Evolutionary conservation across 2,888 invertebrate species (phyloP), one percentile per base, ranked within the genome.

Genomic region (Ophioninae sp.): DNA sequence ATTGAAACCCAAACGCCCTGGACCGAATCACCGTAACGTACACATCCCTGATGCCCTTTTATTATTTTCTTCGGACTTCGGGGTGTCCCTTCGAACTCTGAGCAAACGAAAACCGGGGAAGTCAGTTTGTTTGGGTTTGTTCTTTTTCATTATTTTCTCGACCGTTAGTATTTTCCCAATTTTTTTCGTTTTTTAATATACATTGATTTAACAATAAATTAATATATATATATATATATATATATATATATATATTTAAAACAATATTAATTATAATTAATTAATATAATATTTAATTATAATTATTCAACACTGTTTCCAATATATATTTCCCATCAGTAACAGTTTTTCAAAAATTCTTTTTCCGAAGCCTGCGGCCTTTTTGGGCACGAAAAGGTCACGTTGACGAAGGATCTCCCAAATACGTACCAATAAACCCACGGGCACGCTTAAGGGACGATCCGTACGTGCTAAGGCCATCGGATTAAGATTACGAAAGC

Each of bases 11-110:
- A n/a, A n/a, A n/a, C n/a, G n/a, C n/a, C n/a, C n/a, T n/a, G n/a
- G n/a, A n/a, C n/a, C n/a, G n/a, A n/a, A n/a, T 58, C 39, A 68
- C 67, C 67, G 61, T 10, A n/a, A 17, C 8, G 20, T 44, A 65
- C 72, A 79, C 23, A 67, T 58, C 30, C 72, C 65, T 37, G 58
- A 67, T 23, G 67, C 59, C 67, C 58, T 22, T 74, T 59, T 59
- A 44, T 20, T 30, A 67, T 30, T 73, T 72, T 51, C 17, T 67
- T 37, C 13, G 67, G 44, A 51, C 61, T 67, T 44, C 41, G 20
- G 23, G 39, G 41, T 65, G 73, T 73, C 37, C 44, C n/a, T 67
- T 73, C 59, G 67, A 10, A 17, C 58, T 79, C 71, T 59, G 9
- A 20, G 44, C 44, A 73, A 9, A 67, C n/a, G 20, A 67, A 20